Evolutionary conservation across 2,797 vertebrate genomes (phyloP).

Genomic region (Myotis myotis): DNA sequence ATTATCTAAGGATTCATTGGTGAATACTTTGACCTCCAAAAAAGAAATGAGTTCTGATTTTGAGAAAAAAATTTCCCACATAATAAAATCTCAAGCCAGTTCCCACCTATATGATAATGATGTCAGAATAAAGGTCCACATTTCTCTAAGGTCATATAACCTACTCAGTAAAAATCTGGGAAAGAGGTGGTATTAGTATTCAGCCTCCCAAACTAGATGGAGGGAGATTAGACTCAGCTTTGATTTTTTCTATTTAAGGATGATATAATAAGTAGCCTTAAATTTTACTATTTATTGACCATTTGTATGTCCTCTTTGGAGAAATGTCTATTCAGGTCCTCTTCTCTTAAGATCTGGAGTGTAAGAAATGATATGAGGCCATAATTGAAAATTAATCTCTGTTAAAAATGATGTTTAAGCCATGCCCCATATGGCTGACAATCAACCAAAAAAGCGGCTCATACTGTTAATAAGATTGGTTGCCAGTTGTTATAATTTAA

Average conservation of each 20-base stretch:
- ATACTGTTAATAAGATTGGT: not conserved
- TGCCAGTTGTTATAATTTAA: not conserved
- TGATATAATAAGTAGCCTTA: not conserved
- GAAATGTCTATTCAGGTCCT: not conserved
- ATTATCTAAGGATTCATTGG: not conserved
- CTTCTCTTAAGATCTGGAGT: not conserved
- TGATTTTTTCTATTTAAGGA: not conserved
- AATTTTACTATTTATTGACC: not conserved
- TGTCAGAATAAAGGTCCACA: not conserved
- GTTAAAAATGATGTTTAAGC: not conserved
- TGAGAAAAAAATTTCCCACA: not conserved
- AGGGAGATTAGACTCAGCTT: not conserved
- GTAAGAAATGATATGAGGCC: not conserved
- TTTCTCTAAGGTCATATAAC: not conserved
- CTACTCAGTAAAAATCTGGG: not conserved
- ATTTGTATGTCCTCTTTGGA: too few relatives aligned
- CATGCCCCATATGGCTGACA: not conserved
- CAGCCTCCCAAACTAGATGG: not conserved
- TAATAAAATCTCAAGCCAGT: not conserved
- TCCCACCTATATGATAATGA: not conserved
- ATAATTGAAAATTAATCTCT: not conserved
- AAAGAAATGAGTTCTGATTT: not conserved
- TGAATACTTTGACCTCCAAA: not conserved
- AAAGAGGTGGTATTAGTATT: not conserved
- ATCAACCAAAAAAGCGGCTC: not conserved